Evolutionary conservation across 2,888 invertebrate species (phyloP), one percentile per base, ranked within the genome.

Genomic region (Lymantria monacha): DNA sequence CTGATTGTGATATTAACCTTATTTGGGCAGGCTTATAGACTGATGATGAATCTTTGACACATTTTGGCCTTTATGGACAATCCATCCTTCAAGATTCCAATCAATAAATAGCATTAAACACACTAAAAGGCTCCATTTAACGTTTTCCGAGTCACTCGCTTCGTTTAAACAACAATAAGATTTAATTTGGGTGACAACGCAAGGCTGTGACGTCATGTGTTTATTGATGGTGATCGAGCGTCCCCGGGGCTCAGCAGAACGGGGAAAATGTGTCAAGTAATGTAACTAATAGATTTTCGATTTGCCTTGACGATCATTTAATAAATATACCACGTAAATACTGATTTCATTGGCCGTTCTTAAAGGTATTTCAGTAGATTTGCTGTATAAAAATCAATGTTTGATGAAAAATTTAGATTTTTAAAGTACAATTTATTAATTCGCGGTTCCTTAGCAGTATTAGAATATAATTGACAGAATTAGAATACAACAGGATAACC

Each of bases 191-290:
- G 61, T 71, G 63, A 81, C 76, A 73, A 72, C 66, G 59, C 58
- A 53, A 48, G 45, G 51, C 53, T 50, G 59, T 55, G 52, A 53
- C 57, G 64, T 70, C 65, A 66, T 66, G 63, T 68, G 65, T 72
- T 69, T 68, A 69, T 67, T 63, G 73, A 76, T 79, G 66, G 77
- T 83, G 87, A 87, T 88, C 74, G 87, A 86, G 61, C 69, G 79
- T 81, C 85, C 72, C 71, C 52, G 50, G 82, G 76, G 76, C 64
- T 41, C 10, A 36, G 12, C 30, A n/a, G 15, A 22, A 31, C 42
- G 13, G 46, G 13, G 33, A 46, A 49, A 49, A 49, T 40, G 41
- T 36, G 46, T 44, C 46, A 46, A 43, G 44, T 36, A 43, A 49
- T 13, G 38, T 30, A 31, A 15, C n/a, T 46, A 43, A 46, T 41